phyloP scores from a whole-genome alignment of 2,888 invertebrate species.

The Napeogenes sylphis region DNA sequence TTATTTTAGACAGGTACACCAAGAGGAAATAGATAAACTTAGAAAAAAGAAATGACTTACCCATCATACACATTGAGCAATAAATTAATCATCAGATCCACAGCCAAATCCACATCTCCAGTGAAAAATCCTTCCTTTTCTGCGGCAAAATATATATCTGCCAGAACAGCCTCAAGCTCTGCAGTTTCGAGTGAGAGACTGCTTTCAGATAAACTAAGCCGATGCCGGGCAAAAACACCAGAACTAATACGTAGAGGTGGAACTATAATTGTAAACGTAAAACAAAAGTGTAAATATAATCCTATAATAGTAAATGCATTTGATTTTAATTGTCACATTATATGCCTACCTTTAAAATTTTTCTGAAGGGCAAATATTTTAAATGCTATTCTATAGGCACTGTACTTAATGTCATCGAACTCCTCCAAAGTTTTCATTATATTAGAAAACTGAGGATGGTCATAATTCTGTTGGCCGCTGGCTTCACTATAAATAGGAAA shows the following conservation, averaged over 20 bases:
- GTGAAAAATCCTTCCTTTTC: constrained; percentile 80
- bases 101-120: constrained; percentile 80
- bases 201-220: constrained; percentile 82
- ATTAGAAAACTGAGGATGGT: constrained; percentile 79
- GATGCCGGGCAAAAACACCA: constrained; percentile 84
- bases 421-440: constrained; percentile 78
- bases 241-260: constrained; percentile 78
- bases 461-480: constrained; percentile 73
- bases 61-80: constrained; percentile 82
- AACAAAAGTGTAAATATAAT: constrained; percentile 9
- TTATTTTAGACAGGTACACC: too few relatives aligned
- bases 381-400: constrained; percentile 85
- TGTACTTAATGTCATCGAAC: constrained; percentile 84
- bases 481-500: constrained; percentile 55
- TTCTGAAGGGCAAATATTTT: constrained; percentile 75
- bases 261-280: constrained; percentile 44
- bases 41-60: constrained; percentile 56
- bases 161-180: constrained; percentile 84
- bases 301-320: neutral
- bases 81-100: constrained; percentile 81
- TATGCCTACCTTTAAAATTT: constrained; percentile 77
- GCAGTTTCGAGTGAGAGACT: constrained; percentile 81
- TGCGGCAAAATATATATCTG: constrained; percentile 85
- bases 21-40: too few relatives aligned
- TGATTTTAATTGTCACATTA: neutral